Evolutionary conservation across 2,888 invertebrate genomes (phyloP).

Genomic region (Oeneis ivallda): DNA sequence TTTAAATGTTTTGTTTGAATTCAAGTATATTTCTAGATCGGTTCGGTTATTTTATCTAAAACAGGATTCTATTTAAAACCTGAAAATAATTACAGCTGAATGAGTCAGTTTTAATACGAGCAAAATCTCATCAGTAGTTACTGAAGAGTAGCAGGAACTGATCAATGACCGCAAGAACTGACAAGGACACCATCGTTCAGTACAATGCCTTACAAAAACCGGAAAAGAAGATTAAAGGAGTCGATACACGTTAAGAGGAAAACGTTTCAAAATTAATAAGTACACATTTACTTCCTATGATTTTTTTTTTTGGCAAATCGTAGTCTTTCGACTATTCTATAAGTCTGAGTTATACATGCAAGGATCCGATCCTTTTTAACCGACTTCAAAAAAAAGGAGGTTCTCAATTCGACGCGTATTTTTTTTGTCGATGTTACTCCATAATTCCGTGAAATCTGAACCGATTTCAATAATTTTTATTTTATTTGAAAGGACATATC

Average conservation of each 20-base stretch:
- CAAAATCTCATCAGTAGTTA: slow-evolving; percentile 59
- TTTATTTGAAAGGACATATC: no score
- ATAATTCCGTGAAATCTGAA: no score
- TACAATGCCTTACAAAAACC: slow-evolving; percentile 64
- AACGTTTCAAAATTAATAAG: neutral
- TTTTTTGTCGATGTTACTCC: no score
- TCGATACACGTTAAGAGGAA: neutral
- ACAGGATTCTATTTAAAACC: slow-evolving; percentile 60
- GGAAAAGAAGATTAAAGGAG: neutral
- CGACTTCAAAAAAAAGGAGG: no score
- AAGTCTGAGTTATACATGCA: no score
- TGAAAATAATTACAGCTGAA: slow-evolving; percentile 50
- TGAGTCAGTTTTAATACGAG: slow-evolving; percentile 63
- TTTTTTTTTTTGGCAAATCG: neutral
- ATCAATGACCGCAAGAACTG: slow-evolving; percentile 60
- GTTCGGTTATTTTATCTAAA: slow-evolving; percentile 44
- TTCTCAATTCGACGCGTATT: no score
- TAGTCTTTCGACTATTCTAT: no score
- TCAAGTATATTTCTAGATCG: no score
- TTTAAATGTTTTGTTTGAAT: no score
- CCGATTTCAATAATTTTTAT: no score
- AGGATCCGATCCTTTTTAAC: no score
- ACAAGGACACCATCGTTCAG: slow-evolving; percentile 71
- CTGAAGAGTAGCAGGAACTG: slow-evolving; percentile 56
- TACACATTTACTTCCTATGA: neutral